These are phyloP conservation scores for Quadroppia sp. DNA, from an alignment of 2,888 invertebrate genomes.

Conservation along the genomic window DNA sequence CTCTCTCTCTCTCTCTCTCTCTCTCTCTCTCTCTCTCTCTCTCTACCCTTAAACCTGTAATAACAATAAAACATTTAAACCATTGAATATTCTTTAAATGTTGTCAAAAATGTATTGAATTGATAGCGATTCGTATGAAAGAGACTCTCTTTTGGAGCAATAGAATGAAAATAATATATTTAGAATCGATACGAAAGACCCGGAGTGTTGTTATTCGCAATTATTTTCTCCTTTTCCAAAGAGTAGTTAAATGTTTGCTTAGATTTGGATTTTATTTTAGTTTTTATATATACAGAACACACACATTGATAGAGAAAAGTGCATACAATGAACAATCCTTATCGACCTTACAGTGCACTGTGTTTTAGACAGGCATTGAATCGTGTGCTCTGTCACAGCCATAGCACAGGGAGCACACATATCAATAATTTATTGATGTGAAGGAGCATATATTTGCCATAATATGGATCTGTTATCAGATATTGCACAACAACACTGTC, in stretches of 20 bases:
- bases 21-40: slow-evolving; percentile 1
- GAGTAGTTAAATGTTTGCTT: slow-evolving; percentile 9
- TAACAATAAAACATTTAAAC: neutral
- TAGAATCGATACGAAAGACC: slow-evolving; percentile 13
- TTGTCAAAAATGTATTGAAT: neutral
- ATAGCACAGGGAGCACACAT: neutral
- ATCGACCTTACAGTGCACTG: neutral
- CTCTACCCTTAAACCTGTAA: neutral
- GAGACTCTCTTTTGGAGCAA: too few species aligned
- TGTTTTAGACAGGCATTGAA: neutral
- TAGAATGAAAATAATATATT: slow-evolving; percentile 4
- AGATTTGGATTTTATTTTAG: neutral
- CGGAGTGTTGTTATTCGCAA: neutral
- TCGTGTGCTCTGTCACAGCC: neutral
- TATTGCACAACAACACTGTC: neutral
- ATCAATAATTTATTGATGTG: slow-evolving; percentile 35
- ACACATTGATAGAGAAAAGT: slow-evolving; percentile 1
- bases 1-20: neutral
- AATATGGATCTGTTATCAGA: slow-evolving; percentile 31
- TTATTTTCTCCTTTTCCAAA: neutral
- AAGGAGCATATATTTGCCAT: slow-evolving; percentile 8
- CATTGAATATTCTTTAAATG: neutral
- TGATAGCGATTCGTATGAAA: slow-evolving; percentile 4
- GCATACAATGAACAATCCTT: slow-evolving; percentile 17
- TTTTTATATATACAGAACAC: slow-evolving; percentile 4